These are phyloP conservation scores for Atethmia centrago DNA, from an alignment of 2,888 invertebrate species.

Conservation along the genomic window DNA sequence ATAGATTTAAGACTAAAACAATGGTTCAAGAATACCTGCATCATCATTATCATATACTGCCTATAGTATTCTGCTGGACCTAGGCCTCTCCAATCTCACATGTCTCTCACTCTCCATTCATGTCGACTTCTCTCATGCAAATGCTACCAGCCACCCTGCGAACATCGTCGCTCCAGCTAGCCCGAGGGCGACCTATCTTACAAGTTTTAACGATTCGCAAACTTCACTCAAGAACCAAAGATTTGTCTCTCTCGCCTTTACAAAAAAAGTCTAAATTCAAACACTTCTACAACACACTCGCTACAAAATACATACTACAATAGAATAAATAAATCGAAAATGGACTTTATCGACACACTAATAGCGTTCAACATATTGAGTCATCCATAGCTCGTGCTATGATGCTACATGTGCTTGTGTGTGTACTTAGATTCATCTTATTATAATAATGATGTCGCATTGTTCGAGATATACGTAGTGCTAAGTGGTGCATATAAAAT, in stretches of 20 bases:
- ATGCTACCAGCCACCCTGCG: neutral
- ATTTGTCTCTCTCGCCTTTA: neutral
- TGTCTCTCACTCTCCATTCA: too few species aligned
- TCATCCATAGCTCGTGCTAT: neutral
- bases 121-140: neutral
- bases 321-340: constrained; percentile 1
- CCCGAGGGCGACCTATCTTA: neutral
- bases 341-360: neutral
- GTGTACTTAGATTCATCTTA: constrained; percentile 12
- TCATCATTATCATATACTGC: neutral
- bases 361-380: neutral
- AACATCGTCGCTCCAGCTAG: neutral
- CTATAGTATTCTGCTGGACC: neutral
- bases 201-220: neutral
- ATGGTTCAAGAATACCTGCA: too few species aligned
- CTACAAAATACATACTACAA: constrained; percentile 3
- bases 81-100: neutral
- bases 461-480: neutral
- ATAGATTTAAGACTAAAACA: too few species aligned
- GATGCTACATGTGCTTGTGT: too few species aligned
- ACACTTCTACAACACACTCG: neutral
- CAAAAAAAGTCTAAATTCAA: constrained; percentile 4
- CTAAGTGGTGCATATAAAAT: neutral
- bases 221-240: neutral
- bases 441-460: constrained; percentile 7